Conservation (phyloP, 2,888 invertebrate genomes). For the Megaustenia siamemsis region DNA sequence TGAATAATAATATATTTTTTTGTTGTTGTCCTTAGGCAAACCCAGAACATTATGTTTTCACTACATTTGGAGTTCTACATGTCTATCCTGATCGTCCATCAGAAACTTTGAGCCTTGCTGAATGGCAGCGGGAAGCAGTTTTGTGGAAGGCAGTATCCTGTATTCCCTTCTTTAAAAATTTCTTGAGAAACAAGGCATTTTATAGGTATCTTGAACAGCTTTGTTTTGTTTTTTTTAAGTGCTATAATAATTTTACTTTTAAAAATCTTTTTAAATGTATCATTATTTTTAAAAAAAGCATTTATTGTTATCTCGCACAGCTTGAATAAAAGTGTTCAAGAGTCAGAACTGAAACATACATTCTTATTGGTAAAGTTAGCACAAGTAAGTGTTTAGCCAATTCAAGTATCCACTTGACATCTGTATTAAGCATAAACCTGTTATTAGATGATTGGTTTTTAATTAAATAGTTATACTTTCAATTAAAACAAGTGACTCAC, state of each 20-base stretch:
- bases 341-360: background rate
- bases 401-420: too few relatives aligned
- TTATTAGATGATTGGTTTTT: too few relatives aligned
- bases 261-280: too few relatives aligned
- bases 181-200: constrained; percentile 76
- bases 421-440: too few relatives aligned
- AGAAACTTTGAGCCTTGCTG: constrained; percentile 75
- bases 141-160: constrained; percentile 75
- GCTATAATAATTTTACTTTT: too few relatives aligned
- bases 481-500: too few relatives aligned
- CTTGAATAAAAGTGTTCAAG: background rate
- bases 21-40: constrained; percentile 48
- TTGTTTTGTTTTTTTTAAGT: background rate
- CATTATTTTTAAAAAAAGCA: too few relatives aligned
- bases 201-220: constrained; percentile 63
- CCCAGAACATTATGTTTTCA: constrained; percentile 78
- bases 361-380: background rate
- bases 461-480: too few relatives aligned
- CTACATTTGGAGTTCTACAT: constrained; percentile 79
- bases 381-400: background rate
- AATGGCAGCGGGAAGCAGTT: constrained; percentile 79
- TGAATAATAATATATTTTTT: too few relatives aligned
- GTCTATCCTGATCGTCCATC: constrained; percentile 73
- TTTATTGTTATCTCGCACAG: background rate
- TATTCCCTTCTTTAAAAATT: constrained; percentile 79